Conservation (phyloP, 2,113 vertebrate genomes). For the Microcebus murinus region DNA sequence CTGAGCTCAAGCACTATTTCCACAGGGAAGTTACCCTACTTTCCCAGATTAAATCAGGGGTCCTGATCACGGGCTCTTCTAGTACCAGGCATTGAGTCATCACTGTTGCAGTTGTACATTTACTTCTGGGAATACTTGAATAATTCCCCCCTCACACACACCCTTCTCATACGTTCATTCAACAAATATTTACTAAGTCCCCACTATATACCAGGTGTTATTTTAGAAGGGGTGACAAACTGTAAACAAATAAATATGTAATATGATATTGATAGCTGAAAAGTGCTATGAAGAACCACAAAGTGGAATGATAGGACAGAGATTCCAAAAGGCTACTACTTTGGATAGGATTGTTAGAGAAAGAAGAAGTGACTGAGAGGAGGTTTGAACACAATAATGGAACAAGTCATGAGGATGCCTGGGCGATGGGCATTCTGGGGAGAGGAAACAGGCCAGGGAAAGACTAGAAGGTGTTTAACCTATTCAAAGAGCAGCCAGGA, state of each 20-base stretch:
- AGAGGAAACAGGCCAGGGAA: neutral
- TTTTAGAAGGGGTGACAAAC: neutral
- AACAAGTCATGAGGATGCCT: neutral
- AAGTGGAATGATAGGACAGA: neutral
- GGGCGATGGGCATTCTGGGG: neutral
- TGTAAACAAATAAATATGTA: constrained; percentile 8
- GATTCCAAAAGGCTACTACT: neutral
- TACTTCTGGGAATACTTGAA: neutral
- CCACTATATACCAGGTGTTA: neutral
- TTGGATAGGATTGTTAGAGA: neutral
- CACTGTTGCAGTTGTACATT: neutral
- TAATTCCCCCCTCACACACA: neutral
- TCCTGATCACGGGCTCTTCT: neutral
- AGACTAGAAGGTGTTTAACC: neutral
- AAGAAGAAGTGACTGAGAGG: neutral
- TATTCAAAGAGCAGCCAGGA: neutral
- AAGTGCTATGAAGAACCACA: neutral
- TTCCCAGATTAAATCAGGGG: neutral
- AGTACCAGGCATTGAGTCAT: neutral
- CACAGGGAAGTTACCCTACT: neutral
- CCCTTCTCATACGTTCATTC: neutral
- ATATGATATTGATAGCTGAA: neutral
- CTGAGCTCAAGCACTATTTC: neutral
- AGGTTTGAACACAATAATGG: neutral
- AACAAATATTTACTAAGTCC: neutral